Base-by-base conservation (phyloP, 1,140 invertebrate genomes). In the Rhagoletis zephyria region DNA sequence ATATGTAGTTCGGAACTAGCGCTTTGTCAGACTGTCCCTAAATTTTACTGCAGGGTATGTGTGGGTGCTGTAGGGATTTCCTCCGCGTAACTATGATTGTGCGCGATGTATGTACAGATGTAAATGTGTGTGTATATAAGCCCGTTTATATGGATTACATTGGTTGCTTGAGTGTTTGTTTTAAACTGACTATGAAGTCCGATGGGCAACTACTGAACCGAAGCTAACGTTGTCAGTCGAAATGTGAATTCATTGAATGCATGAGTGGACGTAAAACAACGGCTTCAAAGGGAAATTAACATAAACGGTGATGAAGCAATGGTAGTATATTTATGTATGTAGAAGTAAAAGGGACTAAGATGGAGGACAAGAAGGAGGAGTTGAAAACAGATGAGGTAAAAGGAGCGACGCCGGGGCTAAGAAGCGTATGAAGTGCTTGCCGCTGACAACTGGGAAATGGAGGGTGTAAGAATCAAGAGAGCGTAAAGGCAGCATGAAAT, bases 251-350 rank as follows among this genome's bases (percentile, higher is more conserved):
- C 74, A 81, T 30, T 81, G 74, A 81, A 81, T 81, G 74, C 74
- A 81, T 81, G 74, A 81, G 48, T 81, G 74, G 74, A 56, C 74
- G 74, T 48, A 81, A 81, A 81, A 81, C 74, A 81, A 19, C 48
- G n/a, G 48, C 74, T 81, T 81, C 74, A 81, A 81, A 81, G 74
- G 74, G 74, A 81, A 81, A 81, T 56, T 81, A 51, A 81, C 74
- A 81, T 81, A 81, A 81, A 81, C 48, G 74, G 56, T 48, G 67
- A 48, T 16, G 10, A 63, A 16, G 61, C 61, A 4, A 12, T 63
- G 4, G 64, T 3, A 14, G 64, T 30, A 30, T 30, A 30, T 30
- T 30, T 30, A 30, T 30, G 30, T 30, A 30, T 30, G 30, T 30
- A 30, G 30, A 30, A 30, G 30, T 1, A 30, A 40, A 40, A 63